These are phyloP conservation scores for Orthonyx spaldingii DNA, from an alignment of 2,113 vertebrate species.

Conservation along the genomic window DNA sequence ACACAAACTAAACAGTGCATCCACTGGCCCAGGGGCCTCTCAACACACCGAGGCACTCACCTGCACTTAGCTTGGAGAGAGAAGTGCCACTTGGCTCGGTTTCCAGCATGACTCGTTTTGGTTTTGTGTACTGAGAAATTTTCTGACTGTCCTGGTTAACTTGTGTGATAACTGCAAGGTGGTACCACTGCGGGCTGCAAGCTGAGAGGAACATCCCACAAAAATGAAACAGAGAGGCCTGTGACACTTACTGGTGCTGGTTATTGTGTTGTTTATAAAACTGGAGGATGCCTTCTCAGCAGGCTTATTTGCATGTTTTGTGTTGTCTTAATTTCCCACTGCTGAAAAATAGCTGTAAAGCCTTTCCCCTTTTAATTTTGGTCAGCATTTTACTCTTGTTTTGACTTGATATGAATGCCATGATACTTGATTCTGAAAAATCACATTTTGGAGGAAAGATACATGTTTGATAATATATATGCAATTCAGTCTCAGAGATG, in stretches of 20 bases:
- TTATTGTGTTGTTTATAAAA: background rate
- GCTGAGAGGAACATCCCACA: background rate
- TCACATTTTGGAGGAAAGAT: background rate
- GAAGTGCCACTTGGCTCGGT: background rate
- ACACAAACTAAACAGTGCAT: background rate
- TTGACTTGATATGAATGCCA: background rate
- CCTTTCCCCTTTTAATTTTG: background rate
- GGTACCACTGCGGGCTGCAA: background rate
- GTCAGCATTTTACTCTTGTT: background rate
- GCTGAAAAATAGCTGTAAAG: background rate
- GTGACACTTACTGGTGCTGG: background rate
- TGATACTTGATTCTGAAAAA: background rate
- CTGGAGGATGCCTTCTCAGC: background rate
- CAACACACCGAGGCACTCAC: fast-evolving
- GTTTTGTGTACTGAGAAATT: background rate
- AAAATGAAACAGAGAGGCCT: background rate
- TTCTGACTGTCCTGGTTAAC: background rate
- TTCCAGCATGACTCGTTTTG: background rate
- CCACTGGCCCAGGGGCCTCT: background rate
- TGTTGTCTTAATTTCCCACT: background rate
- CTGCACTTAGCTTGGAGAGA: background rate
- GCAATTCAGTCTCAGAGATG: background rate
- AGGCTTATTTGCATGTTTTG: background rate
- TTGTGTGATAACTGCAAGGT: background rate
- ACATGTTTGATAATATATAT: background rate